Percentiles rank a stretch among this genome's conserved stretches.
These are phyloP conservation scores for Epizoanthus stellaris DNA, from an alignment of 92 coral and sea anemone species.

Conservation along the genomic window DNA sequence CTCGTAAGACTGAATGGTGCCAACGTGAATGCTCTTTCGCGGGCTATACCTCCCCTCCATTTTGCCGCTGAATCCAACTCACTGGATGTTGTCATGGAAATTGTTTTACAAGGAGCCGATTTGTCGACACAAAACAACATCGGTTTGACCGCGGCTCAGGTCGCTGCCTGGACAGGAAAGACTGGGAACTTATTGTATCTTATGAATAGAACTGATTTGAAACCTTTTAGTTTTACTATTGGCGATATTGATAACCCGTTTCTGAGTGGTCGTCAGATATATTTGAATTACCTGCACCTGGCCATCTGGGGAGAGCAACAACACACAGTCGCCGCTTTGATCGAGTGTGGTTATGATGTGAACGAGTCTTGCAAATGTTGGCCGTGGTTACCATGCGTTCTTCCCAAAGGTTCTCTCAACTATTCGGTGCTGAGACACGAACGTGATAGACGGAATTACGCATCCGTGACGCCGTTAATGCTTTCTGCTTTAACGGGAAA, in stretches of 20 bases:
- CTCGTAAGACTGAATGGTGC: not conserved
- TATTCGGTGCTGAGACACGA: no score
- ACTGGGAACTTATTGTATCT: not conserved
- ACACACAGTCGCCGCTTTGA: not conserved
- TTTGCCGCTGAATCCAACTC: not conserved
- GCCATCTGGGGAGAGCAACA: no score
- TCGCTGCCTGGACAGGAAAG: not conserved
- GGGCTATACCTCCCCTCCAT: constrained; percentile 16
- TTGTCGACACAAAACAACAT: constrained; percentile 17
- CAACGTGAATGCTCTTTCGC: not conserved
- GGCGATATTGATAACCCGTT: no score
- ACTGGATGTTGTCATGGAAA: not conserved
- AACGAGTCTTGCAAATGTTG: constrained; percentile 5
- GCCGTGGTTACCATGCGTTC: no score
- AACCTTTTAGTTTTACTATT: constrained; percentile 10
- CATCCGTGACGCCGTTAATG: no score
- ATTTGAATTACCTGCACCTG: not conserved
- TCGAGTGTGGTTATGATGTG: constrained; percentile 9
- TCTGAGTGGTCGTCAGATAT: not conserved
- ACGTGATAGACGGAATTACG: not conserved
- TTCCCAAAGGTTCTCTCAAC: no score
- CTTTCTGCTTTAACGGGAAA: no score
- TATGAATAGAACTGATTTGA: constrained; percentile 5
- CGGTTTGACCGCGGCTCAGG: not conserved
- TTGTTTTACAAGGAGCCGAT: not conserved